Evolutionary conservation across 2,888 invertebrate genomes (phyloP).

Genomic region (Latrodectus elegans): DNA sequence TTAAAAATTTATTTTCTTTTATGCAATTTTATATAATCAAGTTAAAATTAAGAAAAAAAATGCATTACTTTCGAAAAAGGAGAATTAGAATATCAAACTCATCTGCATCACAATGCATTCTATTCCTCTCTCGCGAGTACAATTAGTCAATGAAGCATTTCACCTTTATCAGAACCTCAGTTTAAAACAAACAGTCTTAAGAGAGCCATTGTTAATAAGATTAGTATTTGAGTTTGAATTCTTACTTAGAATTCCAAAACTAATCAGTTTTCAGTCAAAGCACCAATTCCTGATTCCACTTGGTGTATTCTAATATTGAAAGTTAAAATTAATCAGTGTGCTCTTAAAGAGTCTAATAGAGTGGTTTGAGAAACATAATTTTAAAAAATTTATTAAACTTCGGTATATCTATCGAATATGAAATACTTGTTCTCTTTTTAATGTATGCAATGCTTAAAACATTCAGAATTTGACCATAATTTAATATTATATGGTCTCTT

Average conservation of each 20-base stretch:
- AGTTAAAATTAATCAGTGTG: no score
- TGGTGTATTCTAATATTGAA: not conserved
- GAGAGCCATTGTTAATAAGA: not conserved
- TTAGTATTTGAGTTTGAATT: conserved; percentile 13
- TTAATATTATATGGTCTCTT: no score
- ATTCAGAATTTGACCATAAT: no score
- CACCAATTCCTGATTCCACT: not conserved
- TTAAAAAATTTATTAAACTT: no score
- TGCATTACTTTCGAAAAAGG: not conserved
- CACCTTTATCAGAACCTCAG: not conserved
- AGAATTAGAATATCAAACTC: conserved; percentile 17
- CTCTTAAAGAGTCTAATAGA: no score
- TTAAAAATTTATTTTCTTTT: no score
- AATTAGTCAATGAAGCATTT: conserved; percentile 39
- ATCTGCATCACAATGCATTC: conserved; percentile 35
- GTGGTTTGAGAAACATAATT: no score
- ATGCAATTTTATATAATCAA: no score
- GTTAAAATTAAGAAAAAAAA: no score
- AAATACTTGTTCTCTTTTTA: no score
- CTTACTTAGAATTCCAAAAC: conserved; percentile 20
- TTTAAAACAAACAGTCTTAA: conserved; percentile 31
- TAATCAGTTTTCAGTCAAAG: conserved; percentile 40
- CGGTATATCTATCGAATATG: no score
- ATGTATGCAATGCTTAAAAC: no score
- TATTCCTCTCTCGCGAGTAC: not conserved